Evolutionary conservation across 2,888 invertebrate genomes (phyloP).

Genomic region (Ectropis crepuscularia): DNA sequence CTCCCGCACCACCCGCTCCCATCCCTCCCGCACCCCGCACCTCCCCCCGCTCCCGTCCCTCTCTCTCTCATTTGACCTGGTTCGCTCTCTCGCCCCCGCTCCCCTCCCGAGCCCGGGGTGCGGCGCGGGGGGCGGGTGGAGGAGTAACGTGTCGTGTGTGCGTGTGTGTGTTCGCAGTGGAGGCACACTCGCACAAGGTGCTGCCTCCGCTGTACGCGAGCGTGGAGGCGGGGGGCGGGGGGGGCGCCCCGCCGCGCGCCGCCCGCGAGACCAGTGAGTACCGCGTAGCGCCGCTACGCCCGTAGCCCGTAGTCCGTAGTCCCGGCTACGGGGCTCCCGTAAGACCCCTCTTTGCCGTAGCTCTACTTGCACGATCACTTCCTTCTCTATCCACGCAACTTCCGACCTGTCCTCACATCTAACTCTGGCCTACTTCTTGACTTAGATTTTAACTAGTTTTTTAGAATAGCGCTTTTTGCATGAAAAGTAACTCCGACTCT

Average conservation of each 20-base stretch:
- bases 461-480: too few relatives aligned
- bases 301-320: not conserved
- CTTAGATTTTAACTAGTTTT: too few relatives aligned
- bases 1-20: not conserved
- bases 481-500: too few relatives aligned
- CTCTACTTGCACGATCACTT: too few relatives aligned
- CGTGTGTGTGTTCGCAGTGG: conserved; percentile 68
- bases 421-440: too few relatives aligned
- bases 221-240: conserved; percentile 43
- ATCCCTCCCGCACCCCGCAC: not conserved
- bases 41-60: not conserved
- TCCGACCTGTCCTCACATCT: too few relatives aligned
- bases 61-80: too few relatives aligned
- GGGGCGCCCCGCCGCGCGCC: conserved; percentile 49
- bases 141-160: conserved; percentile 41
- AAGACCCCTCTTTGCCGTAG: conserved; percentile 11
- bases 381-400: too few relatives aligned
- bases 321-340: conserved; percentile 24
- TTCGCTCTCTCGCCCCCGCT: too few relatives aligned
- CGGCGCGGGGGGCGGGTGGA: too few relatives aligned
- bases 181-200: conserved; percentile 74
- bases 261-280: conserved; percentile 71
- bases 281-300: conserved; percentile 15
- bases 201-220: conserved; percentile 77
- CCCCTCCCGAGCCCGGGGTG: not conserved